Evolutionary conservation across 2,113 vertebrate species (phyloP).

Genomic region (Halichoeres trimaculatus): DNA sequence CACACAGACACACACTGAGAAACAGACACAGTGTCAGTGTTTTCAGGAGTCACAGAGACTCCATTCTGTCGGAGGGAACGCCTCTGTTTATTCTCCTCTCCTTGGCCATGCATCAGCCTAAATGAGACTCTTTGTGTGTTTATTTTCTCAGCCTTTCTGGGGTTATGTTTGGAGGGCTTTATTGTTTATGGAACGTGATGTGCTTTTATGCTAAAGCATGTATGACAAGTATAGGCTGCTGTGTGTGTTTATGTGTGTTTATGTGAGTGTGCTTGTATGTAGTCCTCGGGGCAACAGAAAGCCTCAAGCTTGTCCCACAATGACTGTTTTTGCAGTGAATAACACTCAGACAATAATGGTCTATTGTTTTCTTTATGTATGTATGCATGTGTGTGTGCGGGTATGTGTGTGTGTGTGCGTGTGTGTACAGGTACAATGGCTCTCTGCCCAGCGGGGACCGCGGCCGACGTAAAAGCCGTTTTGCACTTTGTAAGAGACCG

Average conservation of each 20-base stretch:
- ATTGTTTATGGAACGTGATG: slow-evolving; percentile 53
- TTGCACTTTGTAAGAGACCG: slow-evolving; percentile 95
- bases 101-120: slow-evolving; percentile 51
- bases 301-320: slow-evolving; percentile 56
- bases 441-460: slow-evolving; percentile 97
- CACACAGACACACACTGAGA: slow-evolving; percentile 14
- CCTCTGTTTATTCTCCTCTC: slow-evolving; percentile 73
- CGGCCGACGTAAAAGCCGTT: slow-evolving; percentile 97
- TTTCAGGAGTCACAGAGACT: slow-evolving; percentile 59
- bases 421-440: slow-evolving; percentile 92
- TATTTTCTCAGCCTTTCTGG: slow-evolving; percentile 64
- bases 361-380: slow-evolving; percentile 50
- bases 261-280: background rate
- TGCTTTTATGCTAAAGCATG: slow-evolving; percentile 44
- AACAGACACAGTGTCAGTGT: slow-evolving; percentile 19
- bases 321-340: slow-evolving; percentile 52
- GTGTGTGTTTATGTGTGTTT: slow-evolving; percentile 22
- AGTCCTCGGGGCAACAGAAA: slow-evolving; percentile 15
- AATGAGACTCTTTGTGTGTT: slow-evolving; percentile 64
- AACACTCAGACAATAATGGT: slow-evolving; percentile 58
- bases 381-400: slow-evolving; percentile 21
- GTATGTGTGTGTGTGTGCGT: slow-evolving; percentile 24
- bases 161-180: slow-evolving; percentile 60
- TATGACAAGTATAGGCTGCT: slow-evolving; percentile 44
- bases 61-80: slow-evolving; percentile 61